Percentiles rank a stretch among this genome's conserved stretches.
phyloP scores from a whole-genome alignment of 2,888 invertebrate genomes.

The Sminthurides aquaticus region DNA sequence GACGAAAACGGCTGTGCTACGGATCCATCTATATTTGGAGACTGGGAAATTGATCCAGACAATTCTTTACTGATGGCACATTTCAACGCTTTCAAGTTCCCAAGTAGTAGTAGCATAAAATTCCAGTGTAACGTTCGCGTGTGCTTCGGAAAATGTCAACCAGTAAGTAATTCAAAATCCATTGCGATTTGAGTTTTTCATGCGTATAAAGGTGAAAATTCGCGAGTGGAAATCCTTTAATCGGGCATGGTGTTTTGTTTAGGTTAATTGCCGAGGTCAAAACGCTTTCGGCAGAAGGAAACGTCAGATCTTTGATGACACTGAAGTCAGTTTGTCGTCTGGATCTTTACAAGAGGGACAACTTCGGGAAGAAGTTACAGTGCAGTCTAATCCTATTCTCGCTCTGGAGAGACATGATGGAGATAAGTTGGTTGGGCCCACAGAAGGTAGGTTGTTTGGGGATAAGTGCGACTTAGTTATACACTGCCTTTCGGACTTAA shows the following conservation, averaged over 20 bases:
- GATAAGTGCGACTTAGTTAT: too few relatives aligned
- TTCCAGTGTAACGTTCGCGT: slow-evolving; percentile 94
- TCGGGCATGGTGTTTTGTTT: slow-evolving; percentile 30
- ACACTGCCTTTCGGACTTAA: slow-evolving; percentile 2
- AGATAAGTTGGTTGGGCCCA: slow-evolving; percentile 68
- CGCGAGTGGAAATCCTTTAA: slow-evolving; percentile 4
- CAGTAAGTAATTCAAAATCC: slow-evolving; percentile 55
- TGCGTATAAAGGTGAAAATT: not conserved
- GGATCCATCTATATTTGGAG: slow-evolving; percentile 83
- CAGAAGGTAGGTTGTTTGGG: slow-evolving; percentile 62
- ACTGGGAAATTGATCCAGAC: slow-evolving; percentile 83
- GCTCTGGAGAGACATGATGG: slow-evolving; percentile 79
- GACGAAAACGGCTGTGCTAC: slow-evolving; percentile 91
- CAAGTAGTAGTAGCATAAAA: slow-evolving; percentile 83
- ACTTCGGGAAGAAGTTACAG: slow-evolving; percentile 84
- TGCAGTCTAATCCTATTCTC: slow-evolving; percentile 82
- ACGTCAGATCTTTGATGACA: slow-evolving; percentile 36
- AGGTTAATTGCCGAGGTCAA: slow-evolving; percentile 84
- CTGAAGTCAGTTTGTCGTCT: slow-evolving; percentile 28
- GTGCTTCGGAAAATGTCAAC: slow-evolving; percentile 90
- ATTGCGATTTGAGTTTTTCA: slow-evolving; percentile 3
- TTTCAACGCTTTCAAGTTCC: slow-evolving; percentile 92
- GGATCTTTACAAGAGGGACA: slow-evolving; percentile 58
- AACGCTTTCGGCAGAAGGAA: slow-evolving; percentile 78
- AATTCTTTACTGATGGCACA: slow-evolving; percentile 76